Percentiles rank a stretch among this genome's conserved stretches.
phyloP scores from a whole-genome alignment of 1,140 invertebrate genomes.

The Glomeris maerens region DNA sequence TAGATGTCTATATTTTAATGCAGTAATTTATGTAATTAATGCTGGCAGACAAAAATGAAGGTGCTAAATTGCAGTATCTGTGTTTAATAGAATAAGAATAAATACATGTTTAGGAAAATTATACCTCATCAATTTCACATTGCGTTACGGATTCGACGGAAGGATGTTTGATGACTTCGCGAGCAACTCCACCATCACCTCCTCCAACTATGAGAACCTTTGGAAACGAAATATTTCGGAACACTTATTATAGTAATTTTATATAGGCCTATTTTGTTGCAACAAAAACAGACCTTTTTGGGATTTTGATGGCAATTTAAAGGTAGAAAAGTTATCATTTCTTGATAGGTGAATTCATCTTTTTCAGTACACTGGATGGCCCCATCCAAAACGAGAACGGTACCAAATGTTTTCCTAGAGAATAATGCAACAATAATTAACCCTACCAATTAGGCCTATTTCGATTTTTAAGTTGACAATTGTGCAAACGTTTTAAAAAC shows the following conservation, averaged over 20 bases:
- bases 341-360: conserved; percentile 97
- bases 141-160: conserved; percentile 68
- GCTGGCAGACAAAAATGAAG: too few species aligned
- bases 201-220: conserved; percentile 90
- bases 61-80: too few species aligned
- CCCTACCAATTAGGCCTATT: conserved; percentile 7
- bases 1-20: too few species aligned
- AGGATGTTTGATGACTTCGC: conserved; percentile 89
- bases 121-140: conserved; percentile 82
- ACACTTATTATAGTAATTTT: background rate
- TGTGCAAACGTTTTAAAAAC: conserved; percentile 70
- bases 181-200: conserved; percentile 88
- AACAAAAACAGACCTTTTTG: conserved; percentile 48
- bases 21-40: too few species aligned
- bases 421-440: conserved; percentile 14
- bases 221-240: background rate
- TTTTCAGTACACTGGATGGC: conserved; percentile 92
- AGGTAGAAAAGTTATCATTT: conserved; percentile 93
- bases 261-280: too few species aligned
- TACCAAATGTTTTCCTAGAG: conserved; percentile 68
- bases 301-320: conserved; percentile 82
- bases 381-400: conserved; percentile 79
- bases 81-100: too few species aligned
- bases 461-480: conserved; percentile 8
- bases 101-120: too few species aligned